Conservation (phyloP, 2,113 vertebrate genomes). For the Condylura cristata region DNA sequence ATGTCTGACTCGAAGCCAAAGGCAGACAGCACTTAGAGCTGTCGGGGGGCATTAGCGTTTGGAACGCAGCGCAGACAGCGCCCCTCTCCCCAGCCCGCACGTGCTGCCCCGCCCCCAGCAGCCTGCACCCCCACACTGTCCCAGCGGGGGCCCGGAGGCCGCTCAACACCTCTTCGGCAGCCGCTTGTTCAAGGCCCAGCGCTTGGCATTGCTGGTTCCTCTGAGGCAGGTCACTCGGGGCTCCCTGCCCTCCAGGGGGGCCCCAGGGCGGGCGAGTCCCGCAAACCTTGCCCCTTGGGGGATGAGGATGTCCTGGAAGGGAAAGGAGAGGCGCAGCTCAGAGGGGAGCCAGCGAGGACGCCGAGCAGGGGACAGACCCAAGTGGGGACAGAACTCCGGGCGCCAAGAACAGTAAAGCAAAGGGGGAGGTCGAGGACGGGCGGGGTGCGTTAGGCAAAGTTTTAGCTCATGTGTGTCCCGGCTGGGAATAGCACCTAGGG, state of each 20-base stretch:
- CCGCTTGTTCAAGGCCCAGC: background rate
- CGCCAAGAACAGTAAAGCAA: background rate
- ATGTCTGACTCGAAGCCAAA: conserved; percentile 73
- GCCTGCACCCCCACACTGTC: too few relatives aligned
- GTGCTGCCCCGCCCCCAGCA: background rate
- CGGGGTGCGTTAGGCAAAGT: background rate
- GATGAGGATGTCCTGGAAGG: background rate
- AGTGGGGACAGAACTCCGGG: background rate
- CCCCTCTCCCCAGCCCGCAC: background rate
- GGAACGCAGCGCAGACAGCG: conserved; percentile 1
- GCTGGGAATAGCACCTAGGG: background rate
- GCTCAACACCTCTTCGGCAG: background rate
- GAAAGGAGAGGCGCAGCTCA: background rate
- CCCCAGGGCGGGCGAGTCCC: background rate
- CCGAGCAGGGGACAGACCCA: background rate
- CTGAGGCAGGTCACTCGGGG: background rate
- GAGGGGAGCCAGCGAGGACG: background rate
- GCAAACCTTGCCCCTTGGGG: background rate
- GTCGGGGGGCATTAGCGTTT: conserved; percentile 48
- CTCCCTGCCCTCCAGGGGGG: background rate
- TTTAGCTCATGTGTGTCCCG: background rate
- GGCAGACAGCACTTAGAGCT: conserved; percentile 70
- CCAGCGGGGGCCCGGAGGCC: background rate
- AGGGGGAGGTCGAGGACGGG: background rate
- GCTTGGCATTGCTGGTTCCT: background rate